These are phyloP conservation scores for Sturmia bella DNA, from an alignment of 2,888 invertebrate genomes.

Conservation along the genomic window DNA sequence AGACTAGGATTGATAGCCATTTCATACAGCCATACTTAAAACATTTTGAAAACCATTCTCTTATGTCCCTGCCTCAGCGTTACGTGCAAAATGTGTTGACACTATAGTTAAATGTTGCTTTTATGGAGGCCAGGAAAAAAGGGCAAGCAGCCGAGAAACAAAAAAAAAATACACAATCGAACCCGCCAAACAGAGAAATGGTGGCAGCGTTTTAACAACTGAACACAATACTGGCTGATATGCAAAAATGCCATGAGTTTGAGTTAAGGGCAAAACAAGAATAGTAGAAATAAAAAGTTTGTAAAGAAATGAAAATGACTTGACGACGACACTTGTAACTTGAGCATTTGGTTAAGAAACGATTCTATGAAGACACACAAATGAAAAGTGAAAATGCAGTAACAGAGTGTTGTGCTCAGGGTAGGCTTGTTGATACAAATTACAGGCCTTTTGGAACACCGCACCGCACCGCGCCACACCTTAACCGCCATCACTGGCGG, in stretches of 20 bases:
- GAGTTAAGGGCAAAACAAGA: conserved; percentile 39
- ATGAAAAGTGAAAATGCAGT: conserved; percentile 53
- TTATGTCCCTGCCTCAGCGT: conserved; percentile 29
- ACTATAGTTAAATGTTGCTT: conserved; percentile 61
- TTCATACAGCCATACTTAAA: no score
- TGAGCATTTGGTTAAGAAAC: conserved; percentile 63
- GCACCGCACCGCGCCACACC: conserved; percentile 28
- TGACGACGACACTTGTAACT: conserved; percentile 67
- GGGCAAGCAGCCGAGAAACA: conserved; percentile 1
- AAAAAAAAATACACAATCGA: conserved; percentile 14
- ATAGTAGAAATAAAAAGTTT: conserved; percentile 22
- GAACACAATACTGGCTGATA: conserved; percentile 62
- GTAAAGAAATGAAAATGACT: conserved; percentile 54
- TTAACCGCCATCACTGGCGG: neutral
- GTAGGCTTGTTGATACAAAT: conserved; percentile 38
- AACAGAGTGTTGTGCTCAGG: conserved; percentile 9
- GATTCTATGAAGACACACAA: conserved; percentile 9
- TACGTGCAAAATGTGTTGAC: conserved; percentile 62
- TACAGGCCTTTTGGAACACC: conserved; percentile 34
- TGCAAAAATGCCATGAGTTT: conserved; percentile 45
- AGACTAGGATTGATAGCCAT: no score
- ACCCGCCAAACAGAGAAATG: conserved; percentile 17
- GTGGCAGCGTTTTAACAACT: conserved; percentile 48
- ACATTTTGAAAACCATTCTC: neutral
- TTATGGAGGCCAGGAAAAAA: conserved; percentile 46